phyloP scores from a whole-genome alignment of 2,113 vertebrate genomes.

The Sphyrna mokarran region DNA sequence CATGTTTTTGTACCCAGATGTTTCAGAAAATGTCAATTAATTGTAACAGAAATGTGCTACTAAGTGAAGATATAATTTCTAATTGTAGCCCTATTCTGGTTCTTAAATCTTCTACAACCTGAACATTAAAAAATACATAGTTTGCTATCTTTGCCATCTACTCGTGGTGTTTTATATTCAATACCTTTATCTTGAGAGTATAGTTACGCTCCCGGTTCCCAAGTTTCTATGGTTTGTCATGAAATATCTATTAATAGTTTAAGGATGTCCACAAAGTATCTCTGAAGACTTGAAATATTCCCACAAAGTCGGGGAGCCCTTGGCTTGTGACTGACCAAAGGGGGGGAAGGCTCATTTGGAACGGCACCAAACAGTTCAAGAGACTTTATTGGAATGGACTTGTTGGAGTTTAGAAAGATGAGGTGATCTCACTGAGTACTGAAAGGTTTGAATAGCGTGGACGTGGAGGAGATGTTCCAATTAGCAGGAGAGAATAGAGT shows the following conservation, averaged over 20 bases:
- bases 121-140: not conserved
- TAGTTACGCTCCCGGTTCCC: not conserved
- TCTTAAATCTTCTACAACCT: not conserved
- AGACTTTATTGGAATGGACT: not conserved
- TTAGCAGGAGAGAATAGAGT: no score
- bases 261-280: not conserved
- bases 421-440: no score
- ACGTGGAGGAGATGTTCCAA: no score
- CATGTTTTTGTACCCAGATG: not conserved
- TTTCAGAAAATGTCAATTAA: constrained; percentile 1
- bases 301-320: not conserved
- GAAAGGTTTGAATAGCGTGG: no score
- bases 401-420: no score
- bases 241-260: not conserved
- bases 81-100: no score
- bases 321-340: not conserved
- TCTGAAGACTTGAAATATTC: not conserved
- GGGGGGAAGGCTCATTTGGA: not conserved
- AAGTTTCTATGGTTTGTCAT: not conserved
- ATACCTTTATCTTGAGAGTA: not conserved
- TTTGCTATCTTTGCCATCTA: no score
- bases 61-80: not conserved
- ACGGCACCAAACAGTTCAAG: not conserved
- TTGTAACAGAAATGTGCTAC: not conserved
- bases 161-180: not conserved